Evolutionary conservation across 2,888 invertebrate species (phyloP), one percentile per base, ranked within the genome.

Genomic region (Microlaimidae sp.): DNA sequence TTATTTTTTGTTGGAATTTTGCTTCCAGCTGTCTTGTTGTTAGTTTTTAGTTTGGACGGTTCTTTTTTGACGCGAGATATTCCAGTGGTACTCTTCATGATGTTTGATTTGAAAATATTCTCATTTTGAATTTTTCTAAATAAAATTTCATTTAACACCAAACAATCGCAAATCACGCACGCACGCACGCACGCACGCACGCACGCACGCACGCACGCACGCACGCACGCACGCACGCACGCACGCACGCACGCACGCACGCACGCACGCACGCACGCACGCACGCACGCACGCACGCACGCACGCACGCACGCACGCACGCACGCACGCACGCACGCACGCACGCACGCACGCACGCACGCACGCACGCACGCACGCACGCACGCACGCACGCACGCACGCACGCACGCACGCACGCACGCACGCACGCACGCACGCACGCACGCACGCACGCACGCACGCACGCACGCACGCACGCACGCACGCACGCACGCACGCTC

Each of bases 331-430:
- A 42, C 42, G 42, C 42, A 42, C 42, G 42, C 42, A 42, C 42
- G 42, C 13, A 13, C 42, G 42, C 13, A 42, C 42, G 50, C 50
- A 50, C 50, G 50, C 50, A 50, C 50, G 43, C 50, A 50, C 48
- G 50, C 43, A 50, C 50, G 50, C 50, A 50, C 43, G 50, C 50
- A 51, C 46, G 46, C n/a, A 45, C 46, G 40, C 40, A 38, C 46
- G 46, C 46, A 45, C 46, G 46, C 46, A 45, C 46, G 46, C 46
- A 45, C 46, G 19, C 46, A 45, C 46, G 13, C 46, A 45, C 46
- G 46, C 46, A 45, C 40, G 40, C 40, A 13, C 13, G 46, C 46
- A 45, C 46, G 46, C 46, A 45, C 46, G 46, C 13, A 13, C 46
- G 13, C 40, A 38, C 40, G 40, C 40, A 38, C 46, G 46, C 46